Evolutionary conservation across 2,113 vertebrate species (phyloP), one percentile per base, ranked within the genome.

Genomic region (Microcebus tavaratra): DNA sequence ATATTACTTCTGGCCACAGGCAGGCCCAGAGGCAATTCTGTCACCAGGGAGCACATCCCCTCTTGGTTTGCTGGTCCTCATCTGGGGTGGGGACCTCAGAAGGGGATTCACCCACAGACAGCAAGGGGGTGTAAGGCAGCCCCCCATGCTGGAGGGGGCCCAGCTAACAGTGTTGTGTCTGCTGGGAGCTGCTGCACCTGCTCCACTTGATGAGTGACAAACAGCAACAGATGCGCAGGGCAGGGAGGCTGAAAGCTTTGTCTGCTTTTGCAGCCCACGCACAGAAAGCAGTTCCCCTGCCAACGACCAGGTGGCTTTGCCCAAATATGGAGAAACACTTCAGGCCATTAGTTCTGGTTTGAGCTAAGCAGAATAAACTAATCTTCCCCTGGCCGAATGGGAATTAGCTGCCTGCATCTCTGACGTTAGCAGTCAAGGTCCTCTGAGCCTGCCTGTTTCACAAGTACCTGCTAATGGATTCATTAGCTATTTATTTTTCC

Each of bases 401-500:
- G 96, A 97, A 97, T 97, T 96, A 91, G 97, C 95, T 89, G 96
- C 86, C 82, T 94, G 96, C 85, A n/a, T 97, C 87, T 97, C 92
- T 94, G 88, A 91, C 53, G 42, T 57, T 86, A 79, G 61, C 59
- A 73, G 95, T 67, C 90, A 91, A 97, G 89, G 92, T 90, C 92
- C 94, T 96, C 87, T 76, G 95, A 97, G 97, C 75, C 96, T 48
- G 80, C 83, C 89, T 81, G 87, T 72, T 96, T 97, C 96, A 97
- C 96, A 95, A 97, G 96, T 95, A 96, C 95, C 95, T 96, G 95
- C 96, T 97, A 98, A 97, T 98, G 96, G 97, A 97, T 93, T 97
- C 97, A 95, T 97, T 97, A 95, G 97, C 96, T 98, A 94, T 97
- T 98, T 98, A 97, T 97, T 97, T 97, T 96, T 88, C 96, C 95